Base-by-base conservation (phyloP, 2,888 invertebrate genomes). In the Agelastica alni region DNA sequence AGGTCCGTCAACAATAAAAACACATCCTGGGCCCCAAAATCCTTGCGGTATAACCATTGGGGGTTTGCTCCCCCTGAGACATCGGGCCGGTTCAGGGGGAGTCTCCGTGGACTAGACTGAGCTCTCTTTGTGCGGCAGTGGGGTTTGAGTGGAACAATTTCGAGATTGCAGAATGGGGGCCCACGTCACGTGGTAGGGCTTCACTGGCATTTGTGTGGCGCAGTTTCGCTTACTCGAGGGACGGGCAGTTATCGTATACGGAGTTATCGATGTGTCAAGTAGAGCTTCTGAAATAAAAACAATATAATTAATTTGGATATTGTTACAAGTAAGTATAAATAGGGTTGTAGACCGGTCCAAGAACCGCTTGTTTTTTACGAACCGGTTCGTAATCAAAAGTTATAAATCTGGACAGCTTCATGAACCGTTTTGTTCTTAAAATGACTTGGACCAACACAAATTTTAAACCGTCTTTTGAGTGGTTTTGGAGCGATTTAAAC, bases 111-210 rank as follows among this genome's bases (percentile, higher is more conserved):
- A 61, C 69, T 75, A 77, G 70, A 77, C 77, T 64, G 77, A 77
- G 66, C 77, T 77, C 67, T 77, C 77, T 69, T 77, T 77, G 70
- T 77, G 77, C 64, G 73, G 75, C 46, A 75, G 74, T 49, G 76
- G 74, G 32, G 76, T 76, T 67, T 76, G 76, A 18, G 75, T 77
- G 62, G 76, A 72, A 67, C 75, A 76, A 65, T 77, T 77, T 47
- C 75, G 70, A 51, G 77, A 76, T 65, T 77, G 76, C 44, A 76
- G 64, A 49, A 77, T 75, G 36, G 77, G 77, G 39, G 77, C 77
- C 77, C 77, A 77, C 43, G 76, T 77, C 51, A 77, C 77, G 62
- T 77, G 77, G 68, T 77, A 77, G 58, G 77, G 77, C 63, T 77
- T 77, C 42, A 76, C 71, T 49, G 77, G 77, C 77, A 77, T 77